These are phyloP conservation scores for Chloroceryle aenea DNA, from an alignment of 2,113 vertebrate species.

Conservation along the genomic window DNA sequence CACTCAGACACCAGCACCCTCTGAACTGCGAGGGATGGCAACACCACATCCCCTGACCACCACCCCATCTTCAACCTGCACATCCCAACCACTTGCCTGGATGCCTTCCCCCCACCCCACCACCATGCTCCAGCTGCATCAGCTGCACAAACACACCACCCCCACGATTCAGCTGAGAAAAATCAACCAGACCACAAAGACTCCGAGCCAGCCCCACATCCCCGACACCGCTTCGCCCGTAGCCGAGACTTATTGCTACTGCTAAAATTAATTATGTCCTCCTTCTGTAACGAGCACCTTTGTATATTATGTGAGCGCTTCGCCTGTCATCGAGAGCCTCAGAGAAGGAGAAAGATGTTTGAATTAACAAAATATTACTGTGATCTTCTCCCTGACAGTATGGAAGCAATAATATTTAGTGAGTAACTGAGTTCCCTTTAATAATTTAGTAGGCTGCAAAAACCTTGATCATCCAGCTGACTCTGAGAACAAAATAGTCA, in stretches of 20 bases:
- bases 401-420: constrained; percentile 37
- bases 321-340: constrained; percentile 15
- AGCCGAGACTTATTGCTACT: not conserved
- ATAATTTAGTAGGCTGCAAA: constrained; percentile 54
- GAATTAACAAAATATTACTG: constrained; percentile 71
- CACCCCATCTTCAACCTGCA: not conserved
- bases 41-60: not conserved
- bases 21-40: fast-evolving
- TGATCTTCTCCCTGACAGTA: constrained; percentile 46
- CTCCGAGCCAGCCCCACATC: not conserved
- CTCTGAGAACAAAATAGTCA: constrained; percentile 35
- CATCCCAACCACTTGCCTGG: too few species aligned
- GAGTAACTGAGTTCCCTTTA: not conserved
- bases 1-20: fast-evolving
- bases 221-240: not conserved
- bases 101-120: not conserved
- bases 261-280: not conserved
- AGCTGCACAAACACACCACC: not conserved
- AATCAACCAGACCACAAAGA: fast-evolving
- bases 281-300: constrained; percentile 15
- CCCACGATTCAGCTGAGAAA: not conserved
- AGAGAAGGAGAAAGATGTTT: constrained; percentile 17
- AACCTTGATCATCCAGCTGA: constrained; percentile 30
- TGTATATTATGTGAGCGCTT: not conserved
- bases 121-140: fast-evolving